phyloP scores from a whole-genome alignment of 2,888 invertebrate genomes.

The Carcina quercana region DNA sequence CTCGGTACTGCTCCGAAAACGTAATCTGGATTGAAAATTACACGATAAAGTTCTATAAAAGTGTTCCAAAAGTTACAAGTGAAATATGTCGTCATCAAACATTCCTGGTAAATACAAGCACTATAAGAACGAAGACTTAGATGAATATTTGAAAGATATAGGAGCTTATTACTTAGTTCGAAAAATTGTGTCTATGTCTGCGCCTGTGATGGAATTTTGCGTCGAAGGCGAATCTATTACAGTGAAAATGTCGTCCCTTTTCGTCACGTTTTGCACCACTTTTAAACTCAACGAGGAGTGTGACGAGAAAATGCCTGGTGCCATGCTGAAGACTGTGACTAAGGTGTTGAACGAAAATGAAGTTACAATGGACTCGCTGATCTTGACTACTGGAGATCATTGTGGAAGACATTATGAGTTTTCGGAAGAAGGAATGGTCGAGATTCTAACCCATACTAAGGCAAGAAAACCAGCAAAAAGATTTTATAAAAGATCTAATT shows the following conservation, averaged over 20 bases:
- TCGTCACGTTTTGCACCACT: constrained; percentile 46
- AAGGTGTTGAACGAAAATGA: constrained; percentile 14
- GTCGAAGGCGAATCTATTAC: constrained; percentile 50
- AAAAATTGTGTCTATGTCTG: constrained; percentile 63
- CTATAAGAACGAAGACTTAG: constrained; percentile 66
- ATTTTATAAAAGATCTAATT: constrained; percentile 3
- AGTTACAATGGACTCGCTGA: constrained; percentile 44
- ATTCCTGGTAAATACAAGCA: constrained; percentile 58
- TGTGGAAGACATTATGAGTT: constrained; percentile 50
- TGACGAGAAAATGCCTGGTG: constrained; percentile 66
- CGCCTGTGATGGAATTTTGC: constrained; percentile 59
- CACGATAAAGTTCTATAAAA: too few relatives aligned
- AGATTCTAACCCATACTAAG: constrained; percentile 5
- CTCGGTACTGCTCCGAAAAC: too few relatives aligned
- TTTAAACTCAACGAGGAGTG: constrained; percentile 68
- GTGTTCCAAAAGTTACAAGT: too few relatives aligned
- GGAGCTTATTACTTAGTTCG: constrained; percentile 70
- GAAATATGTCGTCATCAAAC: too few relatives aligned
- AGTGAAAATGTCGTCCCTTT: constrained; percentile 51
- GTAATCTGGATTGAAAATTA: too few relatives aligned
- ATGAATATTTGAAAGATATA: constrained; percentile 63
- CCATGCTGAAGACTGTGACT: constrained; percentile 17
- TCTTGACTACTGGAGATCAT: constrained; percentile 36
- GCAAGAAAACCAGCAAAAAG: constrained; percentile 2
- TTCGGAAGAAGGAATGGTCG: constrained; percentile 27